Evolutionary conservation across 2,113 vertebrate species (phyloP), one percentile per base, ranked within the genome.

Genomic region (Pholis gunnellus): DNA sequence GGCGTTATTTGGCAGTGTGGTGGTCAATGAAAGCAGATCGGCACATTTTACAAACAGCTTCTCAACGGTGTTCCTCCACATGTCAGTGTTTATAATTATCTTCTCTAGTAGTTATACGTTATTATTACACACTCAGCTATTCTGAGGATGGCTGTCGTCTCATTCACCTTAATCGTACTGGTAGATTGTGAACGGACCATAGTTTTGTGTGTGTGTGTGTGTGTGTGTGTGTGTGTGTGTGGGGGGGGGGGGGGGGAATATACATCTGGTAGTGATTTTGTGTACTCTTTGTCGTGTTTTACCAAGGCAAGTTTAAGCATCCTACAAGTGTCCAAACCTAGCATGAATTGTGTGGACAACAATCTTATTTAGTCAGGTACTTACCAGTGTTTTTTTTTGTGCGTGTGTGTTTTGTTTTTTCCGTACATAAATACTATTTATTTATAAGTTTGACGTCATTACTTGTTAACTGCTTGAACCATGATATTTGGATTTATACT

Each of bases 231-330:
- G n/a, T n/a, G n/a, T n/a, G n/a, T n/a, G n/a, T n/a, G n/a, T n/a
- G n/a, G 63, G 68, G 64, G 56, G 56, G 65, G 70, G 66, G 68
- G 64, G 60, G 64, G 75, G 57, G 78, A 25, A 36, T 54, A 71
- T 72, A 92, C 92, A 93, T 94, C 91, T 94, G 92, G 79, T 82
- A 90, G 79, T 83, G 69, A 91, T 94, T 93, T 90, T 63, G 38
- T 66, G 75, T 85, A 64, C 56, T 75, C 11, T 71, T 50, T 73
- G 78, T 82, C 25, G 40, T 71, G 25, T 75, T 87, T 92, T 84
- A 88, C 82, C 70, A 10, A 84, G 63, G 75, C 59, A 83, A 72
- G 57, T 69, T 89, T 90, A 72, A 79, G 61, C 14, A 63, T 78
- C 75, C 10, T 65, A 63, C 70, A 40, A 72, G 61, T 68, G 75